phyloP scores from a whole-genome alignment of 2,113 vertebrate genomes.

The Microtus oregoni region DNA sequence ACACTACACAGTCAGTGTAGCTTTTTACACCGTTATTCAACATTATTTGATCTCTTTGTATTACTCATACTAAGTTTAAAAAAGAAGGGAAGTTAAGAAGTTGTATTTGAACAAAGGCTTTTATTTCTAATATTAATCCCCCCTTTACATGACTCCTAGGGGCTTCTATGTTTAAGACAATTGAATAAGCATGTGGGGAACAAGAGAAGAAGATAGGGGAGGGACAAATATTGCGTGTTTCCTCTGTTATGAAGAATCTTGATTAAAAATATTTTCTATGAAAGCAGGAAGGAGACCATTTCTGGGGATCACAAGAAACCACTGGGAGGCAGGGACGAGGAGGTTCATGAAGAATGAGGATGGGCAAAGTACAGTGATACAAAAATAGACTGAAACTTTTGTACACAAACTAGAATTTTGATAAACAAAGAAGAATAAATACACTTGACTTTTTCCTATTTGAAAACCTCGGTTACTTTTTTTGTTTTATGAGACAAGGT shows the following conservation, averaged over 20 bases:
- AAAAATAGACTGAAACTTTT: background rate
- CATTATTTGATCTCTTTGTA: constrained; percentile 3
- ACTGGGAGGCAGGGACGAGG: background rate
- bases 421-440: background rate
- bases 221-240: background rate
- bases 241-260: background rate
- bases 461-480: constrained; percentile 38
- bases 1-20: background rate
- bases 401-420: background rate
- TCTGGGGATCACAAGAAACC: background rate
- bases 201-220: background rate
- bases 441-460: background rate
- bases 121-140: constrained; percentile 39
- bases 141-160: no score
- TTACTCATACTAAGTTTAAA: constrained; percentile 37
- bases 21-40: constrained; percentile 34
- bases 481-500: background rate
- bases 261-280: background rate
- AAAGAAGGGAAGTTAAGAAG: constrained; percentile 44
- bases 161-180: constrained; percentile 28
- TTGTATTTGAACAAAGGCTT: constrained; percentile 41
- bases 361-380: background rate
- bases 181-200: background rate
- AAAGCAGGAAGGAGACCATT: background rate
- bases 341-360: background rate